Base-by-base conservation (phyloP, 2,888 invertebrate species). In the Fragum sueziense region DNA sequence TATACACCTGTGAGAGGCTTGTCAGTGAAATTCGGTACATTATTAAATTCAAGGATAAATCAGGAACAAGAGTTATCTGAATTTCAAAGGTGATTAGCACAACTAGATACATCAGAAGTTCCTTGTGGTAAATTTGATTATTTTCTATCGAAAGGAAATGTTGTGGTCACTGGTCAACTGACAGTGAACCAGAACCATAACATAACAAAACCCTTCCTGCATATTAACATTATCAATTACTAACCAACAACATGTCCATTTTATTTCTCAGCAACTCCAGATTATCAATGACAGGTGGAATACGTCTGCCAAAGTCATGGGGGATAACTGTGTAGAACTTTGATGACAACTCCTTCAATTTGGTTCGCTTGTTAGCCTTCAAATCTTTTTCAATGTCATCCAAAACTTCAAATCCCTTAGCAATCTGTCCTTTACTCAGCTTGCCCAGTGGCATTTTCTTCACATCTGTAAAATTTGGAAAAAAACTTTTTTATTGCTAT, bases 381-480 rank as follows among this genome's bases (percentile, higher is more conserved):
- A 93, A 69, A 6, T 89, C 91, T 29, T 91, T 88, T 74, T 93
- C 93, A 20, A 94, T 86, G 47, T 93, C 91, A 61, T 94, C 93
- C 69, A 94, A 84, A 37, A 90, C 90, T 70, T 93, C 93, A 85
- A 94, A 93, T 4, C 94, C 94, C 86, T 93, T 93, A 0, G 93
- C 93, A 62, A 94, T 93, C 84, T 94, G 94, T 3, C 89, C 76
- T 82, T 94, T 94, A 84, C 93, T 93, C 41, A 94, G 86, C 82
- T 94, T 94, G 9, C 94, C 94, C 61, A 94, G 88, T 0, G 94
- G 94, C 93, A 94, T 94, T 84, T 93, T 94, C 85, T 93, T 93
- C 9, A 93, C 91, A 87, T 94, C 94, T 93, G 82, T 27, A 47
- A 14, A 47, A 47, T n/a, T n/a, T n/a, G n/a, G n/a, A n/a, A n/a